Conservation (phyloP, 2,888 invertebrate species). For the Phyllotreta cruciferae region DNA sequence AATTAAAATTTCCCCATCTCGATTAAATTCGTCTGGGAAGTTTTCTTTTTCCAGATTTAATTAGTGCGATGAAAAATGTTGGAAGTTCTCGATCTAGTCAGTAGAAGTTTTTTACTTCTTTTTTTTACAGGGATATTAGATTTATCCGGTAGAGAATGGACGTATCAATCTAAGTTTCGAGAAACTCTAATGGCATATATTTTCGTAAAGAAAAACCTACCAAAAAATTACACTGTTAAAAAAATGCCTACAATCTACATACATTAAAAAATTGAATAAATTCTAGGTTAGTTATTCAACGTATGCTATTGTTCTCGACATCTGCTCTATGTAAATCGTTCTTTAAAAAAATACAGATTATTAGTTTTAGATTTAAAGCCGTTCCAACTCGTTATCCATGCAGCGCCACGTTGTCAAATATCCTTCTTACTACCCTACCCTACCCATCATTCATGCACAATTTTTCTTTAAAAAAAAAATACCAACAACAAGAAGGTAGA, state of each 20-base stretch:
- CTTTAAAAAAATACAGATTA: constrained; percentile 28
- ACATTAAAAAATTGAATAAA: constrained; percentile 11
- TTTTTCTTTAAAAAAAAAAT: too few relatives aligned
- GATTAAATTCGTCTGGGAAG: constrained; percentile 38
- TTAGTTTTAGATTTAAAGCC: constrained; percentile 22
- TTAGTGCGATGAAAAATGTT: constrained; percentile 45
- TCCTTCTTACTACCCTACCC: too few relatives aligned
- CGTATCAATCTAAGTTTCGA: constrained; percentile 18
- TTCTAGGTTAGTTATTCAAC: constrained; percentile 19
- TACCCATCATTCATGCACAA: too few relatives aligned
- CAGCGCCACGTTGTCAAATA: constrained; percentile 12
- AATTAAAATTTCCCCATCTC: constrained; percentile 29
- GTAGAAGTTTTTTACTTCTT: constrained; percentile 16
- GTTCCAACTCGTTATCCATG: constrained; percentile 23
- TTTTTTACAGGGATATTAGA: constrained; percentile 17
- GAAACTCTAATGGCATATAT: constrained; percentile 10
- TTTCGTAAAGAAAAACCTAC: not conserved
- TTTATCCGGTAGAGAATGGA: constrained; percentile 15
- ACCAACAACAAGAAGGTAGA: too few relatives aligned
- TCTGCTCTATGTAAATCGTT: constrained; percentile 16
- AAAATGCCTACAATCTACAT: not conserved
- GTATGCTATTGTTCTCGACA: constrained; percentile 25
- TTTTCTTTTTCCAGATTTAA: constrained; percentile 43
- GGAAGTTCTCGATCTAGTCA: constrained; percentile 28
- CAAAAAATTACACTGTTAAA: not conserved